Evolutionary conservation across 1,140 invertebrate genomes (phyloP), one percentile per base, ranked within the genome.

Genomic region (Bombus impatiens): DNA sequence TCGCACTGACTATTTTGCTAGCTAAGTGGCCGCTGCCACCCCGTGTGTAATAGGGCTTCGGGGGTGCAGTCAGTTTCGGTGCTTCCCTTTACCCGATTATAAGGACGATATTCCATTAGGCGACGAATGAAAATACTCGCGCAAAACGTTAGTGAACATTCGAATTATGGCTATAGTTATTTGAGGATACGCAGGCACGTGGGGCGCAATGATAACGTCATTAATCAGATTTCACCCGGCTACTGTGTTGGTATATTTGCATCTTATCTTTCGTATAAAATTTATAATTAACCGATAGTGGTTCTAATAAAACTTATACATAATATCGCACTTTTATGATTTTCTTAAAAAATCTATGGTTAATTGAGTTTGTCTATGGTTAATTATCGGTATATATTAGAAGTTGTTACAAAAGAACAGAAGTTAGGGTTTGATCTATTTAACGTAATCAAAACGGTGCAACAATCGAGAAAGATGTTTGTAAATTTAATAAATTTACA

Each of bases 81-180:
- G 95, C 94, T 95, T 95, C 95, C 94, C 92, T 95, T 95, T 95
- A 95, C 94, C 90, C 93, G 94, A 95, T 95, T 95, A 95, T 91
- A 84, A 89, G 81, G 57, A 91, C 90, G 90, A 93, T 94, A 94
- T 94, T 94, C 91, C 88, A 94, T 94, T 94, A 94, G 94, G 90
- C 89, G 87, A 81, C 88, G 90, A 91, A 93, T 92, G 92, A 94
- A 93, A 93, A 92, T 93, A 93, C 90, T 90, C 91, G 87, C 86
- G 86, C 85, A 28, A 75, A 86, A 59, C 57, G 47, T 76, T 40
- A 72, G 77, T 72, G 78, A 80, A 80, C 44, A 42, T 47, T 80
- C 53, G 32, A 59, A 40, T 35, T 72, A 62, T 85, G 28, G 40
- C 22, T 59, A 47, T 53, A 47, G 25, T 12, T 18, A 47, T 25